Evolutionary conservation across 1,140 invertebrate species (phyloP).

Genomic region (Anadara kagoshimensis): DNA sequence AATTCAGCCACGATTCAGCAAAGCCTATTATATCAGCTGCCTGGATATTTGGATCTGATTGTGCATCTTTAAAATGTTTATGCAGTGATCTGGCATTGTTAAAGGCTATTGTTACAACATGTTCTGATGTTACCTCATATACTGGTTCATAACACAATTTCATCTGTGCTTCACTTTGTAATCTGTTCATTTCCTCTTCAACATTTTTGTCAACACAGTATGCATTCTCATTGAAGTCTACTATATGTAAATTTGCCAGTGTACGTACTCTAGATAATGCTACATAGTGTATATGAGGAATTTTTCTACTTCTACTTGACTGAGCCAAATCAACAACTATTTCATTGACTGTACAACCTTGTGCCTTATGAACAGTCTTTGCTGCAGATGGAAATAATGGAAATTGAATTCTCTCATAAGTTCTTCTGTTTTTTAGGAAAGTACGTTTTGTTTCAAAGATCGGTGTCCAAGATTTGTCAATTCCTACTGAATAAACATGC

Average conservation of each 20-base stretch:
- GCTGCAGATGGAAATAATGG: constrained; percentile 23
- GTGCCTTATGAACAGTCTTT: constrained; percentile 33
- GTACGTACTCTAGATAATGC: constrained; percentile 26
- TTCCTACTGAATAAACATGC: constrained; percentile 1
- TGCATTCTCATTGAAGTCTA: constrained; percentile 24
- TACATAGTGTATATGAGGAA: constrained; percentile 34
- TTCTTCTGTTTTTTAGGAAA: constrained; percentile 16
- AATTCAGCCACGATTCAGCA: constrained; percentile 17
- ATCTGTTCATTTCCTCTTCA: constrained; percentile 19
- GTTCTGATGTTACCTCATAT: not conserved
- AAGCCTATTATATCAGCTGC: constrained; percentile 25
- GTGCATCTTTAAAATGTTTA: constrained; percentile 14
- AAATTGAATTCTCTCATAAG: constrained; percentile 34
- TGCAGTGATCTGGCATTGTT: constrained; percentile 32
- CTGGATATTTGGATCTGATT: constrained; percentile 18
- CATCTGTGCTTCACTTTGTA: constrained; percentile 5
- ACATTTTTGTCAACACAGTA: constrained; percentile 11
- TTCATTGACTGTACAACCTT: constrained; percentile 29
- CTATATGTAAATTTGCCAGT: constrained; percentile 10
- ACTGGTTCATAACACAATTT: constrained; percentile 5
- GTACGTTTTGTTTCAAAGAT: constrained; percentile 31
- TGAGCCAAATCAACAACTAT: constrained; percentile 26
- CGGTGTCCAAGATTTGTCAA: constrained; percentile 19
- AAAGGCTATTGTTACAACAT: constrained; percentile 17
- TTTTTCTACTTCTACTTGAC: constrained; percentile 1